Percentiles rank a stretch among this genome's conserved stretches.
These are phyloP conservation scores for Hypothenemus hampei DNA, from an alignment of 1,140 invertebrate species.

Conservation along the genomic window DNA sequence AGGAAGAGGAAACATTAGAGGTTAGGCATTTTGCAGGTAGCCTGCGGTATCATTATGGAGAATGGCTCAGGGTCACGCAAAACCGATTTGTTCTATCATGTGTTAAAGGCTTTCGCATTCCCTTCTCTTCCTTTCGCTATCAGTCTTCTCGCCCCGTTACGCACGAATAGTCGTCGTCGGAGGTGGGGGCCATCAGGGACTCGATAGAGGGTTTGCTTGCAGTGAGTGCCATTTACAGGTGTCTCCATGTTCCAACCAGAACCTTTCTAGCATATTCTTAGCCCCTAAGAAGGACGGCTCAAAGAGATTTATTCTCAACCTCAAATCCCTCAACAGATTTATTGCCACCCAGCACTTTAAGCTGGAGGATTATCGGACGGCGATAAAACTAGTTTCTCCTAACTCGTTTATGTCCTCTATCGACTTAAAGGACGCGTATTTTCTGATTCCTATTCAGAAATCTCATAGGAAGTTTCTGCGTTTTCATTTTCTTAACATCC, in stretches of 20 bases:
- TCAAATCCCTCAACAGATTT: not conserved
- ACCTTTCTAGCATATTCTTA: not conserved
- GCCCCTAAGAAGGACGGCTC: too few species aligned
- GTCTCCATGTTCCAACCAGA: not conserved
- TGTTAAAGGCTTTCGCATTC: not conserved
- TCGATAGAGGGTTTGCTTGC: not conserved
- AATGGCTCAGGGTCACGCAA: not conserved
- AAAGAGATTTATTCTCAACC: not conserved
- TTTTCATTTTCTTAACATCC: not conserved
- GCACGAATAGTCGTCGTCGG: not conserved
- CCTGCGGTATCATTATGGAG: not conserved
- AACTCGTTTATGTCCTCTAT: not conserved
- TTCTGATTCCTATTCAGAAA: not conserved
- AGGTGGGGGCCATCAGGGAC: too few species aligned
- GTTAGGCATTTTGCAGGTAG: not conserved
- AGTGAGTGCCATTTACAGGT: not conserved
- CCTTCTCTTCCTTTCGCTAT: not conserved
- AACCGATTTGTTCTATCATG: not conserved
- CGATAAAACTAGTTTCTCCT: constrained; percentile 22
- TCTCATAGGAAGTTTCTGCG: not conserved
- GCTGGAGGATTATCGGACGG: constrained; percentile 1
- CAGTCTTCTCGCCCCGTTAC: not conserved
- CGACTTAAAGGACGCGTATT: constrained; percentile 2
- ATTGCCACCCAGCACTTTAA: not conserved
- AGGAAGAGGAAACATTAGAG: not conserved